phyloP scores from a whole-genome alignment of 2,113 vertebrate genomes.

The Peucedramus taeniatus region DNA sequence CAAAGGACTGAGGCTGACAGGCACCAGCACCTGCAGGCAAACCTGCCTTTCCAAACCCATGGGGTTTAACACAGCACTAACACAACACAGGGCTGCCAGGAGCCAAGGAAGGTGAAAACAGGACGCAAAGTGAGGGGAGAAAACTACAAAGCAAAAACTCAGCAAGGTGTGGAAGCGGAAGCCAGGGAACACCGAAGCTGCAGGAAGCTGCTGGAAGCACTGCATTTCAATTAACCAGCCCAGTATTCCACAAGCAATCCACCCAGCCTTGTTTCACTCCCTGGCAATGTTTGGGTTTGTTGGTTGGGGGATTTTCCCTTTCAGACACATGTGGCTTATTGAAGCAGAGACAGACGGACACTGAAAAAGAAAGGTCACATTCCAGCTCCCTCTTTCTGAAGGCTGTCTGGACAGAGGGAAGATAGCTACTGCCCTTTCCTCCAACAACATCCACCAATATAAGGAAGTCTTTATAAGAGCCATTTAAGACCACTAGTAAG shows the following conservation, averaged over 20 bases:
- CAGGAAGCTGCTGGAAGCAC: constrained; percentile 1
- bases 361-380: neutral
- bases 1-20: neutral
- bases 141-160: neutral
- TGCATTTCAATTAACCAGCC: neutral
- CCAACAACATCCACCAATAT: fast-evolving
- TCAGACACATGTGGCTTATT: neutral
- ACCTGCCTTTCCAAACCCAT: neutral
- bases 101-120: neutral
- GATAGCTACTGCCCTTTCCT: neutral
- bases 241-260: neutral
- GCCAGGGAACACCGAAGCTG: neutral
- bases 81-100: neutral
- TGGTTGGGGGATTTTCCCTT: neutral
- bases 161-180: neutral
- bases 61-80: neutral
- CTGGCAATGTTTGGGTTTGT: neutral
- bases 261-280: neutral
- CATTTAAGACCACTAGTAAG: neutral
- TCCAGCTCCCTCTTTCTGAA: neutral
- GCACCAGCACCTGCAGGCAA: fast-evolving
- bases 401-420: neutral
- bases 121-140: fast-evolving
- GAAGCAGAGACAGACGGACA: neutral
- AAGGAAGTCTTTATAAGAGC: neutral